Base-by-base conservation (phyloP, 1,140 invertebrate genomes). In the silkworm (Bombyx mori) region DNA sequence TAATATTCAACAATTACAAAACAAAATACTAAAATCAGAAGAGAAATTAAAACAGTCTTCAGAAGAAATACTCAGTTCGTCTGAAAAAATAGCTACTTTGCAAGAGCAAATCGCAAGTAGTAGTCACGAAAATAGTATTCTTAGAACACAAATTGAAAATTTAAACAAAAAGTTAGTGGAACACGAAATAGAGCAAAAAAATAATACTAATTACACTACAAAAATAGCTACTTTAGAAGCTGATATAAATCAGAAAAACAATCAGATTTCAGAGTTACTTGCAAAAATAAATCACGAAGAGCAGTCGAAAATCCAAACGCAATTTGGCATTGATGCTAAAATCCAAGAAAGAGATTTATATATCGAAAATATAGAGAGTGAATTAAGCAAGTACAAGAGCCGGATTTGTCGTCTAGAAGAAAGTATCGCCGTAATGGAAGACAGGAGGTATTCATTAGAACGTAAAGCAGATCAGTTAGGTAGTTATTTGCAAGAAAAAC, bases 341-440 rank as follows among this genome's bases (percentile, higher is more conserved):
- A 72, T 94, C 22, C 91, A 93, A 72, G 92, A 94, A 77, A 79
- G 92, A 53, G 92, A 94, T 66, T 88, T 92, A 8, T 92, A 92
- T 63, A 92, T 94, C 49, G 93, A 94, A 75, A 92, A 89, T 54
- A 82, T 94, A 49, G 92, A 94, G 66, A 81, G 88, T 12, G 92
- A 94, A 64, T 82, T 93, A n/a, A 77, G 75, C 0, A 91, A 91
- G 57, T 91, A 91, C 43, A 92, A 91, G 62, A 89, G 88, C 6
- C 89, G 89, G 64, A 89, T 90, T 53, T 78, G 76, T n/a, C 86
- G 87, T 7, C 82, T 93, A 3, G 90, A 93, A 76, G 90, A 92
- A 74, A 88, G 86, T 56, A 72, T 91, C 10, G 88, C 88, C 18
- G 71, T 73, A 3, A 87, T 92, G 73, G 90, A 91, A 61, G 86